A percentile compares a stretch with the other conserved stretches of the same genome.
phyloP scores from a whole-genome alignment of 2,888 invertebrate genomes.

The Rhogogaster chlorosoma region DNA sequence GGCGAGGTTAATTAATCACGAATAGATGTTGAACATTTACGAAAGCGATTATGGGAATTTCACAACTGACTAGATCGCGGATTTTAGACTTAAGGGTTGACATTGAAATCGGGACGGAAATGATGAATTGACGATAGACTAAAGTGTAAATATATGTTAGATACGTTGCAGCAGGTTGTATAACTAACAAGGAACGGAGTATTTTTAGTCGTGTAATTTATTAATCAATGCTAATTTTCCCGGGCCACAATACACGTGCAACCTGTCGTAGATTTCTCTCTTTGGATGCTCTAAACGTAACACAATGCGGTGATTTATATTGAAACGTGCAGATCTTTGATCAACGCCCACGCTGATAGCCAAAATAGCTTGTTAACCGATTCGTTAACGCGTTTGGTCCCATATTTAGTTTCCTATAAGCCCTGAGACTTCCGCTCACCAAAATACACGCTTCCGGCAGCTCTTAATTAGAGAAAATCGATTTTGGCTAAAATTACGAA shows the following conservation, averaged over 20 bases:
- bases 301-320: not conserved
- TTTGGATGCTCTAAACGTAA: not conserved
- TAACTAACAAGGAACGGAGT: not conserved
- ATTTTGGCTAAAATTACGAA: conserved; percentile 13
- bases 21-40: not conserved
- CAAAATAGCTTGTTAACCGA: conserved; percentile 27
- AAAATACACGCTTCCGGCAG: not conserved
- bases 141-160: not conserved
- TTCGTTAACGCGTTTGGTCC: not conserved
- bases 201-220: not conserved
- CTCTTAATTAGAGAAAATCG: conserved; percentile 6
- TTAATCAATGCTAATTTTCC: not conserved
- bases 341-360: not conserved
- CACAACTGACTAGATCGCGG: not conserved
- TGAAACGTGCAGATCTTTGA: not conserved
- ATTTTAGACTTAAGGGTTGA: not conserved
- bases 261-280: not conserved
- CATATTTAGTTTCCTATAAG: not conserved
- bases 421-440: not conserved
- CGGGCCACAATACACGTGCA: not conserved
- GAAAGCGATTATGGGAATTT: not conserved
- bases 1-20: not conserved
- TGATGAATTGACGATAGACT: not conserved
- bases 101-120: not conserved
- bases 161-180: not conserved